phyloP scores from a whole-genome alignment of 2,113 vertebrate genomes.

The Chaetops frenatus region DNA sequence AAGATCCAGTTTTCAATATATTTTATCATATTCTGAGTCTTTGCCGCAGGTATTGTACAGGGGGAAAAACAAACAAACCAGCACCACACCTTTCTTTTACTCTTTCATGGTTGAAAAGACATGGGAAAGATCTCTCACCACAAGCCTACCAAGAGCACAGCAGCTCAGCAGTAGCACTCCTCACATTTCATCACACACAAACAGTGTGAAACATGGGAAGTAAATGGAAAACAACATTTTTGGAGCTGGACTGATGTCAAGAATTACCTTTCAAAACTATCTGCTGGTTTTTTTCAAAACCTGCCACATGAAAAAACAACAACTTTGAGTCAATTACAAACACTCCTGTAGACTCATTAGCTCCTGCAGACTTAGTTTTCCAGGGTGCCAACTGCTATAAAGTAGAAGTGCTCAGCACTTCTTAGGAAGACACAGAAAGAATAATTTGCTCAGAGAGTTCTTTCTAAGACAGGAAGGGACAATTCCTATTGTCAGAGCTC shows the following conservation, averaged over 20 bases:
- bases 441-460: neutral
- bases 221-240: slow-evolving; percentile 2
- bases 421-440: neutral
- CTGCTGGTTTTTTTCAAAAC: neutral
- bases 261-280: neutral
- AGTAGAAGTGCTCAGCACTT: neutral
- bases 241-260: neutral
- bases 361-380: neutral
- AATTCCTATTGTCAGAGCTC: neutral
- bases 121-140: neutral
- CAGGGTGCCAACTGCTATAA: neutral
- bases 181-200: neutral
- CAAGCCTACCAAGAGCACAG: neutral
- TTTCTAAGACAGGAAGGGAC: neutral
- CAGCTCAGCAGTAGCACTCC: neutral
- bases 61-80: neutral
- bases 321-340: neutral
- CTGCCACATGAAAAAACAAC: neutral
- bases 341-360: neutral
- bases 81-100: neutral
- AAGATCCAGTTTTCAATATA: neutral
- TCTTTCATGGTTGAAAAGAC: neutral
- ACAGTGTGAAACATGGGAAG: neutral
- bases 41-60: neutral
- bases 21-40: neutral